phyloP scores from a whole-genome alignment of 2,113 vertebrate species.

The Riparia riparia region DNA sequence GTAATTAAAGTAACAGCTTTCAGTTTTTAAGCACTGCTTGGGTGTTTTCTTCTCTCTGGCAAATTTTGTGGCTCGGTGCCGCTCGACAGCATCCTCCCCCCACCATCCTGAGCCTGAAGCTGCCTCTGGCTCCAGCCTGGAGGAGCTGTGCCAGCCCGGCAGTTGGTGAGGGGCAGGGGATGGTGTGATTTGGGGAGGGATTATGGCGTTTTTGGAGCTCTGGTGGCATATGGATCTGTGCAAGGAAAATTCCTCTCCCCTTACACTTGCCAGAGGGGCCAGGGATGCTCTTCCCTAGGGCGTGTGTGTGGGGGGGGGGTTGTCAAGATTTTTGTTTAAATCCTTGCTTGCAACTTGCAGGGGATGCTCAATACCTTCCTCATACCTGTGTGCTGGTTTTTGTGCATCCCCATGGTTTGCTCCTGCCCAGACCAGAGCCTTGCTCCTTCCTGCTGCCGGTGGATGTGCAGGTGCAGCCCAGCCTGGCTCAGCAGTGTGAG shows the following conservation, averaged over 20 bases:
- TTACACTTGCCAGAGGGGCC: not conserved
- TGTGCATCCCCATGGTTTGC: fast-evolving
- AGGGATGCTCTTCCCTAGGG: not conserved
- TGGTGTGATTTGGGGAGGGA: not conserved
- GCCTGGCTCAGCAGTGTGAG: not conserved
- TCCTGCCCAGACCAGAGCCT: not conserved
- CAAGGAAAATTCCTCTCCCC: not conserved
- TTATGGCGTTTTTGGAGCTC: not conserved
- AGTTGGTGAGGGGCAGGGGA: not conserved
- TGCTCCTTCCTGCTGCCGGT: not conserved
- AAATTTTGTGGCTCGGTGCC: not conserved
- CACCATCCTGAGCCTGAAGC: not conserved
- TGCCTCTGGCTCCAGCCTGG: not conserved
- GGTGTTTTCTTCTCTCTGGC: slow-evolving; percentile 27
- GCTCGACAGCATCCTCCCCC: not conserved
- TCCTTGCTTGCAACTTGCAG: not conserved
- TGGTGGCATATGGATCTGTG: fast-evolving
- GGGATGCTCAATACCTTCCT: not conserved
- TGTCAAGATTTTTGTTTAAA: not conserved
- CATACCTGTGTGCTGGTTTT: fast-evolving
- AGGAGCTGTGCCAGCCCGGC: not conserved
- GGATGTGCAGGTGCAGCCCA: not conserved
- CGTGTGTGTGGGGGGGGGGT: too few species aligned
- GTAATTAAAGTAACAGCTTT: slow-evolving; percentile 79
- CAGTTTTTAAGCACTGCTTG: slow-evolving; percentile 67